Percentiles rank a stretch among this genome's conserved stretches.
phyloP scores from a whole-genome alignment of 2,113 vertebrate species.

The Calyptomena viridis region DNA sequence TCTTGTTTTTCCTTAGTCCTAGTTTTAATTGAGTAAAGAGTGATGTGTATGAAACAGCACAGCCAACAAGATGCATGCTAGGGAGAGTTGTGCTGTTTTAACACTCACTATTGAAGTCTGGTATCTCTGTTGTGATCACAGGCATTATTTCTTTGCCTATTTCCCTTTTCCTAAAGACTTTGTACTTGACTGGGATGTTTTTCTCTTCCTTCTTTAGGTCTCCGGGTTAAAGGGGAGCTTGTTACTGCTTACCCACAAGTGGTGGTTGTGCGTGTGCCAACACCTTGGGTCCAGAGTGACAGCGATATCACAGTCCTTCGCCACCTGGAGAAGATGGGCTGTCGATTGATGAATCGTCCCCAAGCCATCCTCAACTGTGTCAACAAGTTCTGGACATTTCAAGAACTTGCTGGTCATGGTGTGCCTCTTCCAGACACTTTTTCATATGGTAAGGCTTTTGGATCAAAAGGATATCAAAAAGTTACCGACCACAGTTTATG shows the following conservation, averaged over 20 bases:
- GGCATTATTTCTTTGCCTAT: background rate
- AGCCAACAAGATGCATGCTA: background rate
- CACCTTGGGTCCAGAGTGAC: slow-evolving; percentile 83
- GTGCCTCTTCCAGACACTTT: slow-evolving; percentile 83
- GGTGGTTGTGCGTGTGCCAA: slow-evolving; percentile 82
- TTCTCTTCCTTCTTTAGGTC: slow-evolving; percentile 58
- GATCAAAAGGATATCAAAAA: background rate
- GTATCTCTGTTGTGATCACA: background rate
- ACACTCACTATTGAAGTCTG: background rate
- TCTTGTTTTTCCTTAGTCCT: background rate
- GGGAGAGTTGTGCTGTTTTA: background rate
- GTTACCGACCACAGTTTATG: background rate
- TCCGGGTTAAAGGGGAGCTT: slow-evolving; percentile 79
- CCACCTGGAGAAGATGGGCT: slow-evolving; percentile 84
- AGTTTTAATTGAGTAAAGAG: background rate
- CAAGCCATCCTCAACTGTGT: slow-evolving; percentile 83
- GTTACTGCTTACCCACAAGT: slow-evolving; percentile 80
- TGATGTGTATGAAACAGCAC: background rate
- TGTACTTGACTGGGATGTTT: background rate
- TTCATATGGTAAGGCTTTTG: slow-evolving; percentile 75
- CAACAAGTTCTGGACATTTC: slow-evolving; percentile 85
- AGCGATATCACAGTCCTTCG: slow-evolving; percentile 82
- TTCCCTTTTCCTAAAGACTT: background rate
- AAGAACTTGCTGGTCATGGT: slow-evolving; percentile 81
- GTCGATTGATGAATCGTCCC: slow-evolving; percentile 80